Percentiles rank a stretch among this genome's conserved stretches.
phyloP scores from a whole-genome alignment of 2,113 vertebrate genomes.

The Lasiurus cinereus region DNA sequence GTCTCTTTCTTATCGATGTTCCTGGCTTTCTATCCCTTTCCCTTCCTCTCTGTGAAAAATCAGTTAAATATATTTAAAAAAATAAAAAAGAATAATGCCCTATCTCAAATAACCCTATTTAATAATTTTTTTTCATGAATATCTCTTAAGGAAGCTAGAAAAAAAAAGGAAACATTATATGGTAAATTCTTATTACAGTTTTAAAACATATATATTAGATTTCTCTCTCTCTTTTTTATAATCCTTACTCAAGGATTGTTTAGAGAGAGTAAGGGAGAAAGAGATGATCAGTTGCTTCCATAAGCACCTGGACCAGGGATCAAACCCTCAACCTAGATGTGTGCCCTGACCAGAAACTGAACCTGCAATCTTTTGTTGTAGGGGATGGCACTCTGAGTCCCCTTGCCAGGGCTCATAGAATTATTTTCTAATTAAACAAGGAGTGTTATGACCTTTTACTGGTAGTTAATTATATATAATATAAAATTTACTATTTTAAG shows the following conservation, averaged over 20 bases:
- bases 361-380: no score
- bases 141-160: not conserved
- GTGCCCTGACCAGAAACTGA: no score
- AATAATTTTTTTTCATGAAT: not conserved
- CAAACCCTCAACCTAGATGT: no score
- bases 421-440: slow-evolving; percentile 25
- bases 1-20: no score
- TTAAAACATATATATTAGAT: not conserved
- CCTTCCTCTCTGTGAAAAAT: no score
- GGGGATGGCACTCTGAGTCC: no score
- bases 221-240: not conserved
- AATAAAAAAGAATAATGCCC: not conserved
- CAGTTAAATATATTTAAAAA: no score
- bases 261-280: no score
- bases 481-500: not conserved
- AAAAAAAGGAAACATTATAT: not conserved
- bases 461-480: not conserved
- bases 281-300: no score
- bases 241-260: no score
- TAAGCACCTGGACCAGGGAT: no score
- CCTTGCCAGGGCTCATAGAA: not conserved
- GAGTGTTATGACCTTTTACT: not conserved
- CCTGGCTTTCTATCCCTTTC: no score
- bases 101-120: not conserved
- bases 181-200: not conserved